Base-by-base conservation (phyloP, 1,140 invertebrate genomes). In the Lethocerus indicus region DNA sequence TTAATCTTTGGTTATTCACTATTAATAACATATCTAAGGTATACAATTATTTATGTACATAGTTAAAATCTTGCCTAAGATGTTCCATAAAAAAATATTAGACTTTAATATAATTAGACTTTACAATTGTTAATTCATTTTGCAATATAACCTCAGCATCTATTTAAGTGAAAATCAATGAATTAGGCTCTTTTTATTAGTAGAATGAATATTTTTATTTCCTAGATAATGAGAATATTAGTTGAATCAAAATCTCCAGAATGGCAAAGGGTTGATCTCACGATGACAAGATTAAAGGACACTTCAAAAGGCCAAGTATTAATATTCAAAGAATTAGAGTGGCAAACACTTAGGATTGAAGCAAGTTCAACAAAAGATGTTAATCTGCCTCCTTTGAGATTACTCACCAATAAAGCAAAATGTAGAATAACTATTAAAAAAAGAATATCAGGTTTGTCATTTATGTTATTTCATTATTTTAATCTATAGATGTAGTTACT, bases 371-470 rank as follows among this genome's bases (percentile, higher is more conserved):
- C 79, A 28, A 76, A 78, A 58, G 83, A 83, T 59, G 75, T 78
- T 53, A 78, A 80, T 51, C 67, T 91, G 45, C 90, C 91, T 2
- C 94, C 95, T 0, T 68, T 99, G 16, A 70, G 92, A 55, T 69
- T 99, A 44, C 75, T 99, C 37, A 90, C 93, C 13, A 96, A 95
- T 68, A 87, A 91, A 67, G 89, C 92, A 4, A 79, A 83, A 63
- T 95, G 94, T 67, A 74, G 92, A 44, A 92, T 99, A 52, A 90
- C 88, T 12, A 89, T 98, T 54, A 97, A 98, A 62, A 98, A 99
- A 67, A 78, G 83, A 61, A 64, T 92, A 25, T 78, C 75, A 61
- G 88, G 88, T 93, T 65, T 57, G 61, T 12, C 35, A 14, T 24
- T 37, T 47, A 36, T 25, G 25, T 37, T 51, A 18, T 24, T 45